Conservation (phyloP, 2,888 invertebrate species). For the Meteorus colon region DNA sequence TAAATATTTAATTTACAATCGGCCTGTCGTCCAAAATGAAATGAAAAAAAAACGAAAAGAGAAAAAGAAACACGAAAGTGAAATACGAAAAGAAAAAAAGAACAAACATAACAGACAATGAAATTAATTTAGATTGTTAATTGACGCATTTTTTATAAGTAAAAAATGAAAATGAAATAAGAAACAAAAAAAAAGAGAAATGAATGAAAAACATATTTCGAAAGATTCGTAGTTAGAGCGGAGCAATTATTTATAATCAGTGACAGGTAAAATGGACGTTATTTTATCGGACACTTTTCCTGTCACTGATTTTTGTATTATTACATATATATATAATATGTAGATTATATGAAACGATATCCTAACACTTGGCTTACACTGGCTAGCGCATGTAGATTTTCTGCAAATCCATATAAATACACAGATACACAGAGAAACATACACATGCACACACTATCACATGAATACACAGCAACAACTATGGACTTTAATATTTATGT, state of each 20-base stretch:
- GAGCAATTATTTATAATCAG: constrained; percentile 8
- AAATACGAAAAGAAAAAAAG: background rate
- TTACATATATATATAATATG: background rate
- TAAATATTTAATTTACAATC: constrained; percentile 23
- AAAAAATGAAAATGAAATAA: too few relatives aligned
- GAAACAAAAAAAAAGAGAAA: background rate
- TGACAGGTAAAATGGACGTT: background rate
- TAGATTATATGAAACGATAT: constrained; percentile 23
- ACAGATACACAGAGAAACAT: background rate
- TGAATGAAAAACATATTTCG: constrained; percentile 47
- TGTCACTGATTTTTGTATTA: background rate
- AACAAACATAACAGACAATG: constrained; percentile 7
- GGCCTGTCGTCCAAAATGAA: background rate
- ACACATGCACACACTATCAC: constrained; percentile 5
- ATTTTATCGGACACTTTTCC: background rate
- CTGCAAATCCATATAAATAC: constrained; percentile 6
- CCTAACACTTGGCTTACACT: constrained; percentile 39
- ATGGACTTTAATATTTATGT: background rate
- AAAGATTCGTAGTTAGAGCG: constrained; percentile 68
- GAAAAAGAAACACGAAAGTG: too few relatives aligned
- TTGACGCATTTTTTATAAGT: constrained; percentile 15
- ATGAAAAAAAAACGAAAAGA: too few relatives aligned
- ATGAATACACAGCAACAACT: background rate
- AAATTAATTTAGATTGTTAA: constrained; percentile 1
- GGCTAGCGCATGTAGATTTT: constrained; percentile 36